These are phyloP conservation scores for Neoniphon sammara DNA, from an alignment of 2,797 vertebrate genomes.

Conservation along the genomic window DNA sequence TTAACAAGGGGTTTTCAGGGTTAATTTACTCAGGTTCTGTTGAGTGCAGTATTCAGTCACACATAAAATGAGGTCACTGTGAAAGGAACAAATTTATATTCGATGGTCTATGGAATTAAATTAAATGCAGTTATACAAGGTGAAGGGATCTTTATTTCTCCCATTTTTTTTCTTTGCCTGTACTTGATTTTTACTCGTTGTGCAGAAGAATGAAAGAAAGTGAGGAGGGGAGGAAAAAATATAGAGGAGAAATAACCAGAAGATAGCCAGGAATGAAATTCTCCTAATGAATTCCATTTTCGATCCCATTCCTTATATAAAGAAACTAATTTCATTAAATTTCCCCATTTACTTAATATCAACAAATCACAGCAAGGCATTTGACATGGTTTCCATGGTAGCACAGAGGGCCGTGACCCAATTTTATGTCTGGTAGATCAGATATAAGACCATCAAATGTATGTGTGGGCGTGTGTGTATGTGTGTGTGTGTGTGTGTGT, in stretches of 20 bases:
- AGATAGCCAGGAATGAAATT: constrained; percentile 37
- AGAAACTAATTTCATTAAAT: constrained; percentile 72
- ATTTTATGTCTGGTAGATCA: constrained; percentile 68
- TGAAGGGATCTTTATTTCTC: constrained; percentile 20
- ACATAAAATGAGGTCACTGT: constrained; percentile 58
- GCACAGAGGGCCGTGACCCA: constrained; percentile 70
- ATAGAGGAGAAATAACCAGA: constrained; percentile 2
- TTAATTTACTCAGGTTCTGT: constrained; percentile 64
- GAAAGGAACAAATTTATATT: constrained; percentile 53
- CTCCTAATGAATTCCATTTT: constrained; percentile 66
- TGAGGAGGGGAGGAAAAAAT: constrained; percentile 16
- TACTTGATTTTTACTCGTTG: constrained; percentile 19
- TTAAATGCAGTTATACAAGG: constrained; percentile 52
- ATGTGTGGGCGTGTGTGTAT: constrained; percentile 13
- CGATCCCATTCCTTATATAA: constrained; percentile 53
- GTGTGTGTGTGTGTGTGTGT: constrained; percentile 14
- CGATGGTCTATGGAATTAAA: constrained; percentile 49
- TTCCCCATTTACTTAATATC: constrained; percentile 63
- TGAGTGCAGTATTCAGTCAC: constrained; percentile 51
- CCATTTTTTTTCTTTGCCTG: constrained; percentile 4
- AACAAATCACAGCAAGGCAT: constrained; percentile 56
- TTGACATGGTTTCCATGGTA: constrained; percentile 72
- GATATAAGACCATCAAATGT: constrained; percentile 48
- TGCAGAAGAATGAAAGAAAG: neutral
- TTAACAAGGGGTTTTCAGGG: constrained; percentile 51